Conservation (phyloP, 2,888 invertebrate species). For the Oscheius sp. region DNA sequence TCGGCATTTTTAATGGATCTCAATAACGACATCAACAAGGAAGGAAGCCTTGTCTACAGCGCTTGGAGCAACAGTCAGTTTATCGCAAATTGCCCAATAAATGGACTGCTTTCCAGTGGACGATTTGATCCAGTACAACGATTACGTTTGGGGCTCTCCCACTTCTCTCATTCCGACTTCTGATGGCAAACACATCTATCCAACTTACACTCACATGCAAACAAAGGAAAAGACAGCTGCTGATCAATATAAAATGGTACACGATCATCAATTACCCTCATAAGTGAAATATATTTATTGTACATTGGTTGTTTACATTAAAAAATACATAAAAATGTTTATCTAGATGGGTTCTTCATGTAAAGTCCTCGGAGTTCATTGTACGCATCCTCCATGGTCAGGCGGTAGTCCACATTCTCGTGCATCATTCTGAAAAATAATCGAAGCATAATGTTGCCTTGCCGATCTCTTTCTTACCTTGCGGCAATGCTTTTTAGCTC, state of each 20-base stretch:
- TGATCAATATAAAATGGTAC: conserved; percentile 48
- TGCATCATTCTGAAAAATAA: background rate
- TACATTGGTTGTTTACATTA: no score
- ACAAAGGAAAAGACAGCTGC: conserved; percentile 59
- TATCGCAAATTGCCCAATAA: background rate
- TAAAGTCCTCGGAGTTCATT: background rate
- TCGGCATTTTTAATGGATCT: conserved; percentile 44
- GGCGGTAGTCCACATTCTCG: background rate
- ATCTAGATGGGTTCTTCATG: background rate
- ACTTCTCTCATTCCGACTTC: conserved; percentile 58
- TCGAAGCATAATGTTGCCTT: background rate
- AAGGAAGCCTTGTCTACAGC: conserved; percentile 47
- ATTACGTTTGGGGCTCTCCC: conserved; percentile 60
- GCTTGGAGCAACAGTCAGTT: conserved; percentile 55
- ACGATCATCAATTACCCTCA: conserved; percentile 4
- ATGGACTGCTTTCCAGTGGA: conserved; percentile 48
- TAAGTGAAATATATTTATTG: no score
- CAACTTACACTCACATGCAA: conserved; percentile 55
- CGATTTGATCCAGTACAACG: conserved; percentile 59
- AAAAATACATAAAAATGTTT: no score
- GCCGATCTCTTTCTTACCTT: background rate
- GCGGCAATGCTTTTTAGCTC: background rate
- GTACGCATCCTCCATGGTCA: background rate
- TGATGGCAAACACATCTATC: conserved; percentile 51
- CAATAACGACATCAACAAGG: conserved; percentile 43